Evolutionary conservation across 2,888 invertebrate species (phyloP).

Genomic region (Petrophora chlorosata): DNA sequence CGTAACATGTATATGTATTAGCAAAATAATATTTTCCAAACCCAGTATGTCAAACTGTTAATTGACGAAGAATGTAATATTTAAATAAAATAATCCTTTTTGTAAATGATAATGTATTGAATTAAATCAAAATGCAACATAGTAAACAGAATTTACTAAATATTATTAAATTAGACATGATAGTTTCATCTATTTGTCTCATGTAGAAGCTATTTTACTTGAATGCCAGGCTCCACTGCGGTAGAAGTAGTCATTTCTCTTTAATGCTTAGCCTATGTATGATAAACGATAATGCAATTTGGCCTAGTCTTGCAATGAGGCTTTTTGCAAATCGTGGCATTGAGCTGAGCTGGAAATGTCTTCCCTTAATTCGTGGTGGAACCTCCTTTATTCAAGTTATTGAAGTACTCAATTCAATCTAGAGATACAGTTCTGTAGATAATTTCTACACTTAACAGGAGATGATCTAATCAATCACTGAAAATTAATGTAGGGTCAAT

Average conservation of each 20-base stretch:
- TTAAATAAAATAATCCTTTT: slow-evolving; percentile 9
- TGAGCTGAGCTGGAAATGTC: slow-evolving; percentile 31
- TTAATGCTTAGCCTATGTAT: slow-evolving; percentile 18
- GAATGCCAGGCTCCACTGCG: slow-evolving; percentile 23
- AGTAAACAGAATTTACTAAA: slow-evolving; percentile 12
- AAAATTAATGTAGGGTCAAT: slow-evolving; percentile 43
- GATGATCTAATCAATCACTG: slow-evolving; percentile 56
- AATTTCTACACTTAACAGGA: slow-evolving; percentile 37
- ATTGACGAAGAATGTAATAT: slow-evolving; percentile 13
- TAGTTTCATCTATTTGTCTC: slow-evolving; percentile 16
- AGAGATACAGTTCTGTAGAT: slow-evolving; percentile 48
- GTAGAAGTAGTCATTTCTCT: slow-evolving; percentile 24
- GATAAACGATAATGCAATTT: slow-evolving; percentile 1
- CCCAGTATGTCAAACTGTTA: slow-evolving; percentile 1
- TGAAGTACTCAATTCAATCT: slow-evolving; percentile 45
- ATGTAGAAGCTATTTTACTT: slow-evolving; percentile 13
- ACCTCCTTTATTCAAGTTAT: slow-evolving; percentile 35
- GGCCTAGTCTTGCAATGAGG: slow-evolving; percentile 14
- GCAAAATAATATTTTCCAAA: slow-evolving; percentile 21
- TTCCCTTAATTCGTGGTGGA: slow-evolving; percentile 28
- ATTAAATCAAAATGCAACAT: slow-evolving; percentile 8
- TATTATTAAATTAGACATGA: slow-evolving; percentile 17
- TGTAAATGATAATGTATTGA: slow-evolving; percentile 4
- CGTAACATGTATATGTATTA: neutral
- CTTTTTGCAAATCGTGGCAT: slow-evolving; percentile 13